Conservation (phyloP, 1,140 invertebrate genomes). For the Chionoecetes opilio region DNA sequence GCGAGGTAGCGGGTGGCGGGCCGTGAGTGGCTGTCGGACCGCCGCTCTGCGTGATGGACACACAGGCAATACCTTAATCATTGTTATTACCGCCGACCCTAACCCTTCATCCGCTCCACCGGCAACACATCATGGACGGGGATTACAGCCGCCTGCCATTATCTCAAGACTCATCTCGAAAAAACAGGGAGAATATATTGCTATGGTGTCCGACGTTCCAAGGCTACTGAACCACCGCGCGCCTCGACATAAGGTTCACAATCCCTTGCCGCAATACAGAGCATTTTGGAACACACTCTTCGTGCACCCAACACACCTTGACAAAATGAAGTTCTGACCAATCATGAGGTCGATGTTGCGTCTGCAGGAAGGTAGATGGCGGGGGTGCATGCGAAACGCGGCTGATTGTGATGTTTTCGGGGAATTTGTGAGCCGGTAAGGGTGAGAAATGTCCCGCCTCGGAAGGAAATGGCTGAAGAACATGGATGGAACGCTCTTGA, state of each 20-base stretch:
- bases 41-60: slow-evolving; percentile 56
- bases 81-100: slow-evolving; percentile 72
- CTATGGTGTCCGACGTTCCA: neutral
- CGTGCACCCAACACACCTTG: neutral
- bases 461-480: no score
- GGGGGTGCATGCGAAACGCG: neutral
- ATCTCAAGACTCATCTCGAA: slow-evolving; percentile 60
- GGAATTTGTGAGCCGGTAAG: neutral
- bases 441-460: neutral
- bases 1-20: slow-evolving; percentile 33
- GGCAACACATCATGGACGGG: slow-evolving; percentile 61
- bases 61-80: slow-evolving; percentile 68
- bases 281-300: neutral
- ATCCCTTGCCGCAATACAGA: neutral
- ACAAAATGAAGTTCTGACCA: slow-evolving; percentile 55
- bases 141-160: slow-evolving; percentile 54
- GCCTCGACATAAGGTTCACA: slow-evolving; percentile 24
- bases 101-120: slow-evolving; percentile 58
- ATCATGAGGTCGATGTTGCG: slow-evolving; percentile 54
- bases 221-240: neutral
- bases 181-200: slow-evolving; percentile 15
- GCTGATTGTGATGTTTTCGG: neutral
- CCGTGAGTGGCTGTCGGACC: slow-evolving; percentile 66
- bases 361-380: slow-evolving; percentile 46
- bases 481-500: no score